Conservation (phyloP, 2,113 vertebrate species). For the Tachuris rubrigastra region DNA sequence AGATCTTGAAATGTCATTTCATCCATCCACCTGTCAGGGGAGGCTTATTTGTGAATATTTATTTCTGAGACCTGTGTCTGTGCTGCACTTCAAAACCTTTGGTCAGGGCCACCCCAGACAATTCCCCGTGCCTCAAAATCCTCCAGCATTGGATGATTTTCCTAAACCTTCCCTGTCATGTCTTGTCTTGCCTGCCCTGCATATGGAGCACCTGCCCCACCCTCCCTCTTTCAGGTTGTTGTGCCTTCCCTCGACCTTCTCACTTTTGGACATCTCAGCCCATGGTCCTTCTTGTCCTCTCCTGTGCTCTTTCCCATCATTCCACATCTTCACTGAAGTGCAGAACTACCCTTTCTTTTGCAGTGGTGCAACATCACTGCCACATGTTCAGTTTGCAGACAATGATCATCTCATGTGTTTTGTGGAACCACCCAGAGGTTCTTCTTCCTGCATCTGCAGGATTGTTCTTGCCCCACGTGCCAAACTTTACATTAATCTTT, state of each 20-base stretch:
- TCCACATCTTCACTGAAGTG: background rate
- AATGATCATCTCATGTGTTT: background rate
- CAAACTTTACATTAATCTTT: background rate
- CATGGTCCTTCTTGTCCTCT: background rate
- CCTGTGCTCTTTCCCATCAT: background rate
- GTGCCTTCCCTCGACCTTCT: background rate
- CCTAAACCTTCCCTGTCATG: rapidly evolving
- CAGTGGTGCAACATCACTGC: background rate
- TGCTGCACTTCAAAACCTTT: background rate
- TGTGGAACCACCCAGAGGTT: background rate
- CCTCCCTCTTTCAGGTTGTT: background rate
- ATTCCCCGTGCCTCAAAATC: background rate
- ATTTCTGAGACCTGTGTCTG: background rate
- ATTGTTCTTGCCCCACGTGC: background rate
- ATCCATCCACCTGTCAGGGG: background rate
- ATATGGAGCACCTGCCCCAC: rapidly evolving
- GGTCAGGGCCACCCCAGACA: background rate
- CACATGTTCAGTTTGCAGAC: background rate
- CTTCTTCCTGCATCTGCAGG: background rate
- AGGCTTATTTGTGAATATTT: background rate
- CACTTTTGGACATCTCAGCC: background rate
- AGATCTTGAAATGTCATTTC: background rate
- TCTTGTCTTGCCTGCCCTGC: background rate
- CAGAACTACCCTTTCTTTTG: background rate
- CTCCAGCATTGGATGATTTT: background rate